Evolutionary conservation across 2,888 invertebrate species (phyloP), one percentile per base, ranked within the genome.

Genomic region (Eristalis arbustorum): DNA sequence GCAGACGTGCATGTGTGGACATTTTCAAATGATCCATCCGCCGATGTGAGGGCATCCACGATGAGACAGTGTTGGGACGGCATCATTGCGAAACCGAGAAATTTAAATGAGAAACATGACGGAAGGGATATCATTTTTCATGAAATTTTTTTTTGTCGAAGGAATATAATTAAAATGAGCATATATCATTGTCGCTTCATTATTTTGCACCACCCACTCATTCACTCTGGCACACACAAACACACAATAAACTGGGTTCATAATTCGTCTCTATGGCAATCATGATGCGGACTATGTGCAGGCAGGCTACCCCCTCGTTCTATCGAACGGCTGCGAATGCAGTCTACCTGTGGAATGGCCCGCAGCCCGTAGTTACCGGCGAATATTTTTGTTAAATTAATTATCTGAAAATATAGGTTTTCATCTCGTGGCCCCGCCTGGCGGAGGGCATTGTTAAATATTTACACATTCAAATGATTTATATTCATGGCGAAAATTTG

Each of bases 101-200:
- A 74, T 63, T 77, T 77, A 74, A 85, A 74, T 73, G 82, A 78
- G 49, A 85, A 78, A 73, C 71, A 82, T 85, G 77, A 81, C 56
- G 85, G 59, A 74, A 77, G 31, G 49, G 61, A 77, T 69, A 66
- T 76, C 76, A 69, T 80, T 68, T 56, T 83, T 69, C 68, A 14
- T 71, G 59, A 71, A 67, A 72, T 81, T 77, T 31, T 77, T 81
- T 72, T 22, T 72, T 72, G 81, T 85, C 31, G 42, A 56, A 71
- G 57, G 25, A 77, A 82, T 74, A 85, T 88, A 88, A 85, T 88
- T 88, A 88, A 88, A 88, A 88, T 82, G 82, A 77, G 82, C 84
- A 89, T 89, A 88, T 84, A 87, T 88, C 87, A 87, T 84, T 85
- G 75, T 71, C 80, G 64, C 68, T 76, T 76, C 68, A 76, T 68